Conservation (phyloP, 1,140 invertebrate species). For the Trichogramma pretiosum region DNA sequence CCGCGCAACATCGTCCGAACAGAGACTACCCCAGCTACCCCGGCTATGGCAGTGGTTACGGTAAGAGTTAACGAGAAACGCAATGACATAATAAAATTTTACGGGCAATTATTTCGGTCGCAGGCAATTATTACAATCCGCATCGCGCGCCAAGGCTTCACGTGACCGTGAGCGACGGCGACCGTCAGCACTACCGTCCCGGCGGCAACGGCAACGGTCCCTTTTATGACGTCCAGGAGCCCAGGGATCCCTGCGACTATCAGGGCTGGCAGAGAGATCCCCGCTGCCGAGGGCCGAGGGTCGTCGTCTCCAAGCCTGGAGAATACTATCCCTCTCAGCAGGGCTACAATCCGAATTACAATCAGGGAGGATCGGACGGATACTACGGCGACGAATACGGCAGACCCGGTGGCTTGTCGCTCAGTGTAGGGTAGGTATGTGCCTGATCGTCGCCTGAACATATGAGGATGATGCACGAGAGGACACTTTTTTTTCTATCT, state of each 20-base stretch:
- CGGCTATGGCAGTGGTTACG: neutral
- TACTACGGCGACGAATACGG: too few species aligned
- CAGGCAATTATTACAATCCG: slow-evolving; percentile 9
- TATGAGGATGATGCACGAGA: too few species aligned
- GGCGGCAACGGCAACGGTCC: neutral
- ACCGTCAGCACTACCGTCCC: too few species aligned
- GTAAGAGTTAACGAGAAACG: neutral
- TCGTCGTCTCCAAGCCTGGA: slow-evolving; percentile 2
- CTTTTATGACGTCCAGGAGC: too few species aligned
- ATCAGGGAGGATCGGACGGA: too few species aligned
- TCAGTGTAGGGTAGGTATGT: too few species aligned
- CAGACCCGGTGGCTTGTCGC: slow-evolving; percentile 20
- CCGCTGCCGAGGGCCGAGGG: slow-evolving; percentile 6
- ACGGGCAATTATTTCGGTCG: too few species aligned
- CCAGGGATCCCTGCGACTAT: slow-evolving; percentile 3
- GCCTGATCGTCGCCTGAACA: too few species aligned
- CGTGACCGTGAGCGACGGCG: slow-evolving; percentile 1
- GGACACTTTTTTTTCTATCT: too few species aligned
- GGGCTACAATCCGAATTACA: too few species aligned
- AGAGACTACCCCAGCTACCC: slow-evolving; percentile 19
- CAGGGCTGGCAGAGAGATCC: slow-evolving; percentile 11
- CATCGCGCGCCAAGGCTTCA: neutral
- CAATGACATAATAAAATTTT: neutral
- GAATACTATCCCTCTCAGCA: neutral
- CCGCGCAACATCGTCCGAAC: too few species aligned